A percentile compares a stretch with the other conserved stretches of the same genome.
Conservation (phyloP, 35 echinoderm and acorn worm species). For the Apostichopus japonicus region DNA sequence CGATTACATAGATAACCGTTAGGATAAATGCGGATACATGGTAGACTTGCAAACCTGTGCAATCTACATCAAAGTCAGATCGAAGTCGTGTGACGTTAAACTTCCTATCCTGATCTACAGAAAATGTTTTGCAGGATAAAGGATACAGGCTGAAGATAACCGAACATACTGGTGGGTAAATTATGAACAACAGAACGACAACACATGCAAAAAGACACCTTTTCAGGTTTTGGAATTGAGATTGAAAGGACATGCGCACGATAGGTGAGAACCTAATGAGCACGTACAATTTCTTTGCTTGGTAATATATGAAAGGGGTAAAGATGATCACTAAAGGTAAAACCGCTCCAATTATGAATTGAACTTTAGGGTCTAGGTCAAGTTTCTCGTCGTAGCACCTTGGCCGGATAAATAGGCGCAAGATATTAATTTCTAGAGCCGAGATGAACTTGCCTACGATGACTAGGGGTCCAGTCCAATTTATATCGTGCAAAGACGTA, state of each 20-base stretch:
- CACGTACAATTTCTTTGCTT: conserved; percentile 2
- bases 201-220: not conserved
- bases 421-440: conserved; percentile 50
- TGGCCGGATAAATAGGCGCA: conserved; percentile 34
- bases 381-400: conserved; percentile 44
- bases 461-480: conserved; percentile 23
- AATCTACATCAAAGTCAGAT: conserved; percentile 51
- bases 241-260: not conserved
- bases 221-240: not conserved
- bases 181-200: conserved; percentile 42
- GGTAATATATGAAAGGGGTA: not conserved
- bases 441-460: conserved; percentile 29
- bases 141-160: conserved; percentile 54
- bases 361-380: conserved; percentile 28
- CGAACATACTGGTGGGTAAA: conserved; percentile 39
- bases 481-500: conserved; percentile 53
- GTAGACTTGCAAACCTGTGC: not conserved
- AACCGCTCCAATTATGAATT: conserved; percentile 37
- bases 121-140: conserved; percentile 30
- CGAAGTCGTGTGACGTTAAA: not conserved
- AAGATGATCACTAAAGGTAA: conserved; percentile 10
- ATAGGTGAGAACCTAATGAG: not conserved
- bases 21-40: conserved; percentile 10
- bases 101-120: not conserved
- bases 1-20: conserved; percentile 35